These are phyloP conservation scores for Hypsibius dujardini DNA, from an alignment of 1,140 invertebrate species.

Conservation along the genomic window DNA sequence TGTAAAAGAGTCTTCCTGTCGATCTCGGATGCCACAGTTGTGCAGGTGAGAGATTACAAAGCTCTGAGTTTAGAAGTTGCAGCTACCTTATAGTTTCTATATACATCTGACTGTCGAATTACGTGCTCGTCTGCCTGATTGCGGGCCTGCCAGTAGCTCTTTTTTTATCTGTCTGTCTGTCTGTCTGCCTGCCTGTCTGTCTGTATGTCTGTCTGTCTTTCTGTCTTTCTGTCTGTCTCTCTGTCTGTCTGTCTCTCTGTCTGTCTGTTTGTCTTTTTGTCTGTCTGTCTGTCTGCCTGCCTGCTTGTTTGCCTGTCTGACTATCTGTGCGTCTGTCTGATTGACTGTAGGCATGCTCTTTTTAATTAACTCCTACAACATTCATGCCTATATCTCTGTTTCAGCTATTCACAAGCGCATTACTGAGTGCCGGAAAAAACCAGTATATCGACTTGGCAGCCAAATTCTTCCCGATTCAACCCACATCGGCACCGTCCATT, in stretches of 20 bases:
- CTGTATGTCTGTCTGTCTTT: not conserved
- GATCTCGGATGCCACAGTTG: no score
- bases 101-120: not conserved
- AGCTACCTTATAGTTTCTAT: not conserved
- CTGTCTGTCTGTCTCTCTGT: not conserved
- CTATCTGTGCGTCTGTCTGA: not conserved
- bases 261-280: not conserved
- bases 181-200: not conserved
- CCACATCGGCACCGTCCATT: not conserved
- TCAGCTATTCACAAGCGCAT: not conserved
- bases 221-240: not conserved
- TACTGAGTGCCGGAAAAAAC: not conserved
- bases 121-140: not conserved
- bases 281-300: not conserved
- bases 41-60: no score
- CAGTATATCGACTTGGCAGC: not conserved
- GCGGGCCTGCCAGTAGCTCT: not conserved
- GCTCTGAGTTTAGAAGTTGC: no score
- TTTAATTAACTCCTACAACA: not conserved
- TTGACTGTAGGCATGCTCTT: not conserved
- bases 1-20: not conserved
- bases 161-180: not conserved
- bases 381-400: not conserved
- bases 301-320: not conserved
- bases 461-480: not conserved